Percentiles rank a stretch among this genome's conserved stretches.
Evolutionary conservation across 2,113 vertebrate species (phyloP).

Genomic region (Nesogale talazaci): DNA sequence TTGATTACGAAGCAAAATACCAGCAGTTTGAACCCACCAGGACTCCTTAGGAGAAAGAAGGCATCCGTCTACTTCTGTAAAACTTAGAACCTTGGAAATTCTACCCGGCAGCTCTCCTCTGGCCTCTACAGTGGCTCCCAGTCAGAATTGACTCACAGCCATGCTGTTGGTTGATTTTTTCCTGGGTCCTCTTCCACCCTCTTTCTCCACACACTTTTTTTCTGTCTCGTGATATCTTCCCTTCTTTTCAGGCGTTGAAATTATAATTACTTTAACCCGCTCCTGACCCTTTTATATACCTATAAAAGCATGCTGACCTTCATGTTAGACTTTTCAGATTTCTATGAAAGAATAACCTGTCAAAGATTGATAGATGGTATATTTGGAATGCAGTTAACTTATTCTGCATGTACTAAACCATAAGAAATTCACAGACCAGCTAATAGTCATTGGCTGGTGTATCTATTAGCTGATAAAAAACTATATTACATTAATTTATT

Average conservation of each 20-base stretch:
- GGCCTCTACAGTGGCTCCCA: too few species aligned
- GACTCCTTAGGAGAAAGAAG: too few species aligned
- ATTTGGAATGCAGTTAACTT: not conserved
- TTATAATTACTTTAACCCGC: not conserved
- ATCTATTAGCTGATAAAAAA: not conserved
- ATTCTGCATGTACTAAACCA: not conserved
- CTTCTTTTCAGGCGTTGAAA: not conserved
- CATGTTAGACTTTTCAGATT: not conserved
- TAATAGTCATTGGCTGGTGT: not conserved
- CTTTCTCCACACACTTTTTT: not conserved
- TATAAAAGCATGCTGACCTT: not conserved
- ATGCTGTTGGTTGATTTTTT: too few species aligned
- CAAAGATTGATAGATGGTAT: not conserved
- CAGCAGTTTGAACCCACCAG: too few species aligned
- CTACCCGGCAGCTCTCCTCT: too few species aligned
- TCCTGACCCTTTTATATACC: not conserved
- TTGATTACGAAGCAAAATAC: too few species aligned
- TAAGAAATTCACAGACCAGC: slow-evolving; percentile 7
- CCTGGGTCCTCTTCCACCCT: not conserved
- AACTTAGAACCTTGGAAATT: too few species aligned
- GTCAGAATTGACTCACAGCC: too few species aligned
- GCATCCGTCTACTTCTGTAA: too few species aligned
- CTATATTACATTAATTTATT: not conserved
- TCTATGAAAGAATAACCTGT: not conserved
- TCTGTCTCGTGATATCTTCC: not conserved